Evolutionary conservation across 2,797 vertebrate genomes (phyloP).

Genomic region (Pangasius macronema): DNA sequence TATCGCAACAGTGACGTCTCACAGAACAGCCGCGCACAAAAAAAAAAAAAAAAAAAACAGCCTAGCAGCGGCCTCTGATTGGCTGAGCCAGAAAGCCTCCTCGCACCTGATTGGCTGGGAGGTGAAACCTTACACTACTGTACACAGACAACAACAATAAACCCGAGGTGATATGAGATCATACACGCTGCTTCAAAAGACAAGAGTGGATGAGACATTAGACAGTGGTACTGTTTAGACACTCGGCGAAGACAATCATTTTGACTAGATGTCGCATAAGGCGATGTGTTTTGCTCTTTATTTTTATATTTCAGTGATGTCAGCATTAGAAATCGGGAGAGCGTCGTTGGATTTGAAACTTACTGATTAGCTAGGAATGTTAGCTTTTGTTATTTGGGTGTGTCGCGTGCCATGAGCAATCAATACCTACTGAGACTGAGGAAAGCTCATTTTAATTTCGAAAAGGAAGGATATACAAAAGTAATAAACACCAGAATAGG

Average conservation of each 20-base stretch:
- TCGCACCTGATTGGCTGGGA: slow-evolving; percentile 50
- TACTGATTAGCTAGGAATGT: slow-evolving; percentile 40
- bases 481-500: slow-evolving; percentile 16
- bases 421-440: slow-evolving; percentile 47
- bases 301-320: slow-evolving; percentile 27
- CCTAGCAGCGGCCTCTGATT: slow-evolving; percentile 56
- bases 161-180: slow-evolving; percentile 53
- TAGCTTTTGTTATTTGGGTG: slow-evolving; percentile 57
- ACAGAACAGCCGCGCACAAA: slow-evolving; percentile 4
- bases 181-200: slow-evolving; percentile 25
- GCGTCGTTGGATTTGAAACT: slow-evolving; percentile 29
- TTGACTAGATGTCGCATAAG: slow-evolving; percentile 49
- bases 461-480: slow-evolving; percentile 26
- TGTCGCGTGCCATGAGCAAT: slow-evolving; percentile 57
- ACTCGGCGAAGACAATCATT: slow-evolving; percentile 57
- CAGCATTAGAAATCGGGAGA: not conserved
- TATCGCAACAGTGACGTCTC: slow-evolving; percentile 62
- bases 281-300: slow-evolving; percentile 15
- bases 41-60: slow-evolving; percentile 25
- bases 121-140: slow-evolving; percentile 40
- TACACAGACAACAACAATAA: slow-evolving; percentile 60
- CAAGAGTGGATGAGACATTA: slow-evolving; percentile 19
- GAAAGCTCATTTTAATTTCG: slow-evolving; percentile 35
- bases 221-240: not conserved
- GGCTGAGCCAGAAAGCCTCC: slow-evolving; percentile 28